Evolutionary conservation across 30 jellyfish, hydroid and myxozoan genomes (phyloP).

Genomic region (Turritopsis rubra): DNA sequence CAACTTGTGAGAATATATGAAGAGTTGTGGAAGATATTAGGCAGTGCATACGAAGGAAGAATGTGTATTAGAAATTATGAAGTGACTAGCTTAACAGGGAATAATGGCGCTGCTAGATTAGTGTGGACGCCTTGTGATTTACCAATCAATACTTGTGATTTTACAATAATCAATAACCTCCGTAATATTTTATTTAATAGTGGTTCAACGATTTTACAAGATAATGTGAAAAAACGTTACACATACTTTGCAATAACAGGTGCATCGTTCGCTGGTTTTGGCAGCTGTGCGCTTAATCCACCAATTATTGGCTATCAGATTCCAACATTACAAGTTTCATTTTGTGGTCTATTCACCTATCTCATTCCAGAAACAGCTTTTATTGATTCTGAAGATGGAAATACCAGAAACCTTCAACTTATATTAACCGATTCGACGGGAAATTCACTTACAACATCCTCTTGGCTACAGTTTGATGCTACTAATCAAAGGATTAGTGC

Average conservation of each 20-base stretch:
- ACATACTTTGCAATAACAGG: conserved; percentile 21
- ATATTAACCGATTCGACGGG: conserved; percentile 33
- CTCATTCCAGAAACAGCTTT: conserved; percentile 66
- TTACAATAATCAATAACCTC: conserved; percentile 19
- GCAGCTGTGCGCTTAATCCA: conserved; percentile 45
- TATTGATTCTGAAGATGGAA: conserved; percentile 69
- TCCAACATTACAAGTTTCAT: conserved; percentile 37
- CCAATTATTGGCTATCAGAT: conserved; percentile 37
- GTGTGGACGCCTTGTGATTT: conserved; percentile 71
- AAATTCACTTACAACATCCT: neutral
- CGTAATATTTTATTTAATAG: conserved; percentile 28
- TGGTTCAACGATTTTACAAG: conserved; percentile 29
- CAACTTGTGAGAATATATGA: conserved; percentile 29
- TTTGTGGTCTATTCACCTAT: conserved; percentile 60
- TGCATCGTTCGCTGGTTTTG: conserved; percentile 35
- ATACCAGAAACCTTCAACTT: conserved; percentile 45
- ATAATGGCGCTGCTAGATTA: conserved; percentile 19
- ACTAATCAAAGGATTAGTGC: conserved; percentile 38
- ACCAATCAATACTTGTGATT: conserved; percentile 35
- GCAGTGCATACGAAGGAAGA: conserved; percentile 13
- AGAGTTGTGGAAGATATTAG: conserved; percentile 27
- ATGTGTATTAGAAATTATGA: conserved; percentile 48
- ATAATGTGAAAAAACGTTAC: conserved; percentile 10
- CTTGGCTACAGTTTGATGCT: conserved; percentile 59
- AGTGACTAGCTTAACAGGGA: conserved; percentile 6